These are phyloP conservation scores for Hylyphantes graminicola DNA, from an alignment of 1,140 invertebrate genomes.

Conservation along the genomic window DNA sequence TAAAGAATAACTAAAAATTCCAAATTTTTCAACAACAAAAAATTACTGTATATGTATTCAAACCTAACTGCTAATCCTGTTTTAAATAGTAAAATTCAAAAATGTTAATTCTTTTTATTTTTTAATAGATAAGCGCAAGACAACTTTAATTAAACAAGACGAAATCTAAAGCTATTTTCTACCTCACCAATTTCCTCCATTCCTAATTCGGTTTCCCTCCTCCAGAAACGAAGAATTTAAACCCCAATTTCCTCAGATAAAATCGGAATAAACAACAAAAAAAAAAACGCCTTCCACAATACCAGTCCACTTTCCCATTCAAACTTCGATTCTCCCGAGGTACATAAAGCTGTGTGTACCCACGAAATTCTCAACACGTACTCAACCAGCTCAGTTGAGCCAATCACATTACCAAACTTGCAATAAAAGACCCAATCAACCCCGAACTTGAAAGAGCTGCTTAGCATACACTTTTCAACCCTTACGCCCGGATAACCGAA, in stretches of 20 bases:
- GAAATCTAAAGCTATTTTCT: too few relatives aligned
- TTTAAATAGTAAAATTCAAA: too few relatives aligned
- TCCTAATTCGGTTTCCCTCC: too few relatives aligned
- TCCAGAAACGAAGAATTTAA: too few relatives aligned
- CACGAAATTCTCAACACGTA: slow-evolving; percentile 14
- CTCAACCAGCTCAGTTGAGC: neutral
- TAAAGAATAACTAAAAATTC: too few relatives aligned
- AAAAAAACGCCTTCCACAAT: neutral
- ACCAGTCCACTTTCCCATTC: neutral
- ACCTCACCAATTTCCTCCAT: too few relatives aligned
- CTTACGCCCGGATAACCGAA: slow-evolving; percentile 14
- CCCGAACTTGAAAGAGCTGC: slow-evolving; percentile 5
- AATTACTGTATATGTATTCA: too few relatives aligned
- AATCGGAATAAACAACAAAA: neutral
- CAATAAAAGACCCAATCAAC: slow-evolving; percentile 19
- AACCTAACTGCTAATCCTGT: too few relatives aligned
- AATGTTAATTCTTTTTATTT: too few relatives aligned
- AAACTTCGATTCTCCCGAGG: neutral
- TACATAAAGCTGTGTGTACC: slow-evolving; percentile 20
- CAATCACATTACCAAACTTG: slow-evolving; percentile 16
- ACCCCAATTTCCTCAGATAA: neutral
- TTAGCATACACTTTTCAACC: slow-evolving; percentile 35
- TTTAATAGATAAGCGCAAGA: too few relatives aligned
- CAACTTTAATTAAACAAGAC: too few relatives aligned
- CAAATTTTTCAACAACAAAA: too few relatives aligned